A percentile compares a stretch with the other conserved stretches of the same genome.
These are phyloP conservation scores for Diceros bicornis DNA, from an alignment of 2,797 vertebrate genomes.

Conservation along the genomic window DNA sequence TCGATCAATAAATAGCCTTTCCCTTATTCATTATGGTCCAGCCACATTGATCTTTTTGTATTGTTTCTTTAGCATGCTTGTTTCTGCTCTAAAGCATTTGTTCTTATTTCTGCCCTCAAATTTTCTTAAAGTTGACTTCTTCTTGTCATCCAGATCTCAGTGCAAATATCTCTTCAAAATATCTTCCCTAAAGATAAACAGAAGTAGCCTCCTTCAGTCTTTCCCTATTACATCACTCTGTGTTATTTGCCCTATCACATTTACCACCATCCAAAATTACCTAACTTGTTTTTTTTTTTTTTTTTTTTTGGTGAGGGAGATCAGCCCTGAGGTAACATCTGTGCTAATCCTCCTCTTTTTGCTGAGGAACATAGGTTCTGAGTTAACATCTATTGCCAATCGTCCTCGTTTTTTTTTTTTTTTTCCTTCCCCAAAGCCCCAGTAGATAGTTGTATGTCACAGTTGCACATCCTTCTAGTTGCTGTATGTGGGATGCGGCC, in stretches of 20 bases:
- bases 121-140: not conserved
- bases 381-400: too few relatives aligned
- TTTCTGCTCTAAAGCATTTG: not conserved
- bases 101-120: not conserved
- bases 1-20: rapidly evolving
- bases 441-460: too few relatives aligned
- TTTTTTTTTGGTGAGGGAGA: too few relatives aligned
- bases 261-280: not conserved
- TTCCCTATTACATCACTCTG: rapidly evolving
- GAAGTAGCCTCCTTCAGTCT: not conserved
- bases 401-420: too few relatives aligned
- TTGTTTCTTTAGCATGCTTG: not conserved
- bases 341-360: too few relatives aligned
- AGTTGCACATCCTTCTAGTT: too few relatives aligned
- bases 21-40: not conserved
- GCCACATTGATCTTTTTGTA: not conserved
- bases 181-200: not conserved
- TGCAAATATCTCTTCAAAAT: not conserved
- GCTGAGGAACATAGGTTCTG: too few relatives aligned
- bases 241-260: not conserved
- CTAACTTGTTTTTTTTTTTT: not conserved
- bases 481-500: too few relatives aligned
- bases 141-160: not conserved
- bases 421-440: too few relatives aligned
- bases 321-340: too few relatives aligned